Base-by-base conservation (phyloP, 2,113 vertebrate species). In the Tupaia tana region DNA sequence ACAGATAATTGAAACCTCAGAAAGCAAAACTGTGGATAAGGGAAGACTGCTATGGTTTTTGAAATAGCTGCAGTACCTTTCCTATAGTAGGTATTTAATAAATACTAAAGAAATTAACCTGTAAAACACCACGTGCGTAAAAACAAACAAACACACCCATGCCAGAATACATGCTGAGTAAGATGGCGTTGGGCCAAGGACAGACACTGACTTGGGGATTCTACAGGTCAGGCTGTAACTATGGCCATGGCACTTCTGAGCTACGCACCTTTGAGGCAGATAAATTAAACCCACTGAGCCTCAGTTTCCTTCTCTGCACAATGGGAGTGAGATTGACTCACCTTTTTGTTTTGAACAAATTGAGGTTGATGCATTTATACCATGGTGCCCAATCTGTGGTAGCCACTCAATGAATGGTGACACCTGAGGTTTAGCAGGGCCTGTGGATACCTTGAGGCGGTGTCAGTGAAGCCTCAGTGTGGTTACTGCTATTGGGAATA, bases 291-390 rank as follows among this genome's bases (percentile, higher is more conserved):
- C 63, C 34, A 20, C 5, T 25, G 93, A 83, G 64, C 27, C 59
- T 70, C 19, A 2, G 7, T 90, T 88, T 90, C 56, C 82, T 75
- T 67, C 31, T 22, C 88, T 92, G 58, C 12, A 43, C 90, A 71
- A 78, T 87, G 61, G 74, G 54, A 95, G 80, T 75, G 20, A 70
- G 9, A 75, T 86, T 86, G 18, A 61, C 64, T 78, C 5, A 63
- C 64, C 9, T 58, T 81, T 97, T 79, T 94, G 67, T 85, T 80
- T 90, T 96, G 64, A 58, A 80, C 59, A 80, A 88, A 67, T 66
- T 69, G 66, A 84, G 61, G 71, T 22, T 22, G 34, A 27, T 66
- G 2, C 92, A 15, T 88, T 95, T 95, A 24, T 64, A 79, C 27
- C 52, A 63, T 43, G 34, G 12, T 90, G 13, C 13, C n/a, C 89